phyloP scores from a whole-genome alignment of 2,797 vertebrate species.

The Micrastur ruficollis region DNA sequence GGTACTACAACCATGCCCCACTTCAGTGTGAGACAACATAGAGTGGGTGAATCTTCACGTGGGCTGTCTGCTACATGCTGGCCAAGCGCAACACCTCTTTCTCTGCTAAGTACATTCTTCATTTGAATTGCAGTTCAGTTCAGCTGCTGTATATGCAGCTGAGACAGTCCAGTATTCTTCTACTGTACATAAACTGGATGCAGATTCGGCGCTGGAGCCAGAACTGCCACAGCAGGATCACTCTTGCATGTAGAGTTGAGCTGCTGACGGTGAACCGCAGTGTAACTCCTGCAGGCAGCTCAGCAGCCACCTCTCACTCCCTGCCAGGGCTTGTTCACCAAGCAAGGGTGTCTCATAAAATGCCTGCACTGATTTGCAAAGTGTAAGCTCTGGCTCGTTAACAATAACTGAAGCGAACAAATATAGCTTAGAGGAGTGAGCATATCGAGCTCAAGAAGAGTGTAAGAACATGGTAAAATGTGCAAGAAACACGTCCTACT shows the following conservation, averaged over 20 bases:
- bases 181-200: background rate
- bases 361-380: background rate
- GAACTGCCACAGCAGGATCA: background rate
- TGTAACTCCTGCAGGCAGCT: background rate
- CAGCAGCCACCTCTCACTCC: background rate
- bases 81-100: background rate
- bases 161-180: background rate
- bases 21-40: fast-evolving
- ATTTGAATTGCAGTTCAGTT: background rate
- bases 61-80: background rate
- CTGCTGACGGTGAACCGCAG: background rate
- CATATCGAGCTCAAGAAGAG: background rate
- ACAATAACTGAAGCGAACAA: background rate
- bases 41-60: background rate
- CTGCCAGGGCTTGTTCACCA: background rate
- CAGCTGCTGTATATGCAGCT: background rate
- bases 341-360: background rate
- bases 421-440: background rate
- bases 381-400: background rate
- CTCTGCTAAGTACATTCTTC: background rate
- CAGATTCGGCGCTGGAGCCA: background rate
- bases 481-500: background rate
- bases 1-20: background rate
- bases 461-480: background rate
- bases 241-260: background rate